A percentile compares a stretch with the other conserved stretches of the same genome.
phyloP scores from a whole-genome alignment of 2,113 vertebrate species.

The Agapornis roseicollis region DNA sequence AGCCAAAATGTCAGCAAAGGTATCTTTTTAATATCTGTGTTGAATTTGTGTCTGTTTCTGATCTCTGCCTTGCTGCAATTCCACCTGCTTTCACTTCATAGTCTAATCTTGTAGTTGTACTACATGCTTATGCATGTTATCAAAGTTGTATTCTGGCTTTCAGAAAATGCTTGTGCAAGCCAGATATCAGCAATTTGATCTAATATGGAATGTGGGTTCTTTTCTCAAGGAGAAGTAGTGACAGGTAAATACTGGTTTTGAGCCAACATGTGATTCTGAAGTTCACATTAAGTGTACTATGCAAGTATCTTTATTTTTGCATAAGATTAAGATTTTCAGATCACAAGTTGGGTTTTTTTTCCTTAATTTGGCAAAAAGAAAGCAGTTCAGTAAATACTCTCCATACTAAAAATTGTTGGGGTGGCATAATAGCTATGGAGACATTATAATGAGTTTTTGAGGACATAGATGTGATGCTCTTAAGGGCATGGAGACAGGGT shows the following conservation, averaged over 20 bases:
- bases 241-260: neutral
- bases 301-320: neutral
- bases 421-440: neutral
- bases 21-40: neutral
- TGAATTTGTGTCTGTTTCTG: neutral
- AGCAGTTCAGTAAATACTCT: neutral
- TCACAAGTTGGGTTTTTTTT: rapidly evolving
- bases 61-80: neutral
- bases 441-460: neutral
- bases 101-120: neutral
- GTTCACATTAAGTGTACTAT: neutral
- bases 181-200: neutral
- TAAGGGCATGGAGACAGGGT: neutral
- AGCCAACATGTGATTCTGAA: neutral
- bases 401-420: neutral
- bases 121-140: neutral
- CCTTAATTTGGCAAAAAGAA: neutral
- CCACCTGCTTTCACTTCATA: neutral
- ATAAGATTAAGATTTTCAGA: neutral
- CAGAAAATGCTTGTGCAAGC: neutral
- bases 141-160: neutral
- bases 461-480: neutral
- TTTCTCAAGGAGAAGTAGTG: neutral
- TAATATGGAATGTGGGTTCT: neutral
- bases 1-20: neutral